Percentiles rank a stretch among this genome's conserved stretches.
phyloP scores from a whole-genome alignment of 1,140 invertebrate genomes.

The Aphis gossypii region DNA sequence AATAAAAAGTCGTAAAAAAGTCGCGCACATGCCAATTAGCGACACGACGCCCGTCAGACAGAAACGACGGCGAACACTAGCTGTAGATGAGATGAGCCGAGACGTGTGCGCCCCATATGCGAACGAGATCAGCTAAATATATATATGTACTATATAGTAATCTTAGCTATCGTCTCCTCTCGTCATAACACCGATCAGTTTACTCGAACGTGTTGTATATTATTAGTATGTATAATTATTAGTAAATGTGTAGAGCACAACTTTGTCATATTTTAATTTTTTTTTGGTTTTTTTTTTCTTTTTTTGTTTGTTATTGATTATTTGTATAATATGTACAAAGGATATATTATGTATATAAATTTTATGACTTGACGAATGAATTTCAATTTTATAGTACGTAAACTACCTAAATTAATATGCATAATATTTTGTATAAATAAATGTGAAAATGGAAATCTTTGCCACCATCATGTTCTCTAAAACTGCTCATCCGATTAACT shows the following conservation, averaged over 20 bases:
- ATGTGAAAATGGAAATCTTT: no score
- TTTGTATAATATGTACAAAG: neutral
- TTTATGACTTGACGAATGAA: neutral
- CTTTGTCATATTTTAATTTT: neutral
- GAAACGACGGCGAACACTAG: neutral
- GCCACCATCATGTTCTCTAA: no score
- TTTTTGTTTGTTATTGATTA: neutral
- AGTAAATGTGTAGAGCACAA: neutral
- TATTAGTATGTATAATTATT: neutral
- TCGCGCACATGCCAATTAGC: conserved; percentile 48
- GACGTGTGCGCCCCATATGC: conserved; percentile 20
- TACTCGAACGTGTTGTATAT: conserved; percentile 24
- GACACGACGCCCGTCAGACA: conserved; percentile 20
- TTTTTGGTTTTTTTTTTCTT: neutral
- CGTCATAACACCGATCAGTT: conserved; percentile 48
- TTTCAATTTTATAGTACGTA: neutral
- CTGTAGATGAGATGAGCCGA: neutral
- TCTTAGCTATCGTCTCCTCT: neutral
- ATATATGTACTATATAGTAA: neutral
- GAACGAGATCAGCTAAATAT: neutral
- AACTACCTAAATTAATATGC: no score
- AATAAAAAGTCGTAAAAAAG: conserved; percentile 32
- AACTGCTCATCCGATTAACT: no score
- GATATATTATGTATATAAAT: fast-evolving
- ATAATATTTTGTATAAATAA: no score